These are phyloP conservation scores for Dexiosoma caninum DNA, from an alignment of 2,888 invertebrate genomes.

Conservation along the genomic window DNA sequence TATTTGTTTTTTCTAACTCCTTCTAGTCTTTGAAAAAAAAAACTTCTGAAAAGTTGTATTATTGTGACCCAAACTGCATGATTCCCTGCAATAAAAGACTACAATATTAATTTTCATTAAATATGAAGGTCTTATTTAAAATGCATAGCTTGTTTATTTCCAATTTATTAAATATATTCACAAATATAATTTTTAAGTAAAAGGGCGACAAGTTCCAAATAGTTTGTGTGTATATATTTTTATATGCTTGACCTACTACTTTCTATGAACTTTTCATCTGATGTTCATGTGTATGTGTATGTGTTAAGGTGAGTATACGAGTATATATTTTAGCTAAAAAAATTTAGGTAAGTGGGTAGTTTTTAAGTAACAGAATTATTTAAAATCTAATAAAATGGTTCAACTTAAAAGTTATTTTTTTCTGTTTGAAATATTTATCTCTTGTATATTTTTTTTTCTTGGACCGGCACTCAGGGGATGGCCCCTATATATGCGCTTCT, in stretches of 20 bases:
- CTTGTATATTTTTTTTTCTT: too few species aligned
- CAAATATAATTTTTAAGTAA: slow-evolving; percentile 4
- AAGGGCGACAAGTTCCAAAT: not conserved
- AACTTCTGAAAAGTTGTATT: not conserved
- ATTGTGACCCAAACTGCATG: not conserved
- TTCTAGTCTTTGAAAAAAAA: too few species aligned
- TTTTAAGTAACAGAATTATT: not conserved
- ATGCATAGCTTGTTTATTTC: not conserved
- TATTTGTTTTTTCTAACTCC: too few species aligned
- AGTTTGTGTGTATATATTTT: slow-evolving; percentile 7
- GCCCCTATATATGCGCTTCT: too few species aligned
- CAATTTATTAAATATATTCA: not conserved
- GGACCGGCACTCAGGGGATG: too few species aligned
- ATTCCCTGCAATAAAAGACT: slow-evolving; percentile 8
- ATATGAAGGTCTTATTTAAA: not conserved
- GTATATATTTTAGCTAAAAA: slow-evolving; percentile 6
- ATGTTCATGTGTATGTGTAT: not conserved
- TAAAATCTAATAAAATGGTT: not conserved
- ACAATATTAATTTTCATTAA: slow-evolving; percentile 2
- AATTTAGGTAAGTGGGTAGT: too few species aligned
- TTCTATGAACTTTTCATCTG: slow-evolving; percentile 20
- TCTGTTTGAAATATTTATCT: too few species aligned
- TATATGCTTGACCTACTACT: slow-evolving; percentile 52
- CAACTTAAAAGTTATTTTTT: not conserved
- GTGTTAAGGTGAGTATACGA: not conserved